A percentile compares a stretch with the other conserved stretches of the same genome.
Evolutionary conservation across 2,888 invertebrate species (phyloP).

Genomic region (Odontothrips loti): DNA sequence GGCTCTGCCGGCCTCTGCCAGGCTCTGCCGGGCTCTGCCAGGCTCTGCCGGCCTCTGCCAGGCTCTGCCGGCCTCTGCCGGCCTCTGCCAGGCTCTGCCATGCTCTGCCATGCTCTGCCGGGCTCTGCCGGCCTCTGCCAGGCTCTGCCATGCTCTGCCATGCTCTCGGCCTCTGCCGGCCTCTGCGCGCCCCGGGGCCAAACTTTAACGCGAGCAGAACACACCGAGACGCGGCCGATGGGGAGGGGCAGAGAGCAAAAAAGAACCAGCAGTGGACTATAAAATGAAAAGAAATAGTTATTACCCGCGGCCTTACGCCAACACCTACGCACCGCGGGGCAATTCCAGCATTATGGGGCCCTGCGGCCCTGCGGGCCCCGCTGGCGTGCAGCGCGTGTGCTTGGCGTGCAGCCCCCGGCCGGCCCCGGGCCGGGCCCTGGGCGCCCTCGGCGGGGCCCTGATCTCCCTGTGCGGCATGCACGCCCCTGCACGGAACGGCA

Average conservation of each 20-base stretch:
- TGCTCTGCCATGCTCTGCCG: too few relatives aligned
- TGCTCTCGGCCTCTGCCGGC: too few relatives aligned
- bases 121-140: too few relatives aligned
- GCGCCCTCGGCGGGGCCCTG: neutral
- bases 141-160: too few relatives aligned
- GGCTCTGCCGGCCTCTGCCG: too few relatives aligned
- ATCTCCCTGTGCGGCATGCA: neutral
- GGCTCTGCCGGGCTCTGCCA: too few relatives aligned
- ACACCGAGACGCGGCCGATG: neutral
- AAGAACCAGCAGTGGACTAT: neutral
- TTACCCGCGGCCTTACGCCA: neutral
- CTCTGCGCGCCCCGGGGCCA: too few relatives aligned
- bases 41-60: too few relatives aligned
- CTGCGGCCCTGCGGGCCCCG: neutral
- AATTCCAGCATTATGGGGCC: conserved; percentile 3
- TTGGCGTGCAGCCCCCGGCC: neutral
- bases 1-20: too few relatives aligned
- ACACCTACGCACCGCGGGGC: conserved; percentile 21
- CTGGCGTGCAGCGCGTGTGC: too few relatives aligned
- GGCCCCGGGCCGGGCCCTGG: neutral
- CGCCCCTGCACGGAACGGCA: conserved; percentile 6
- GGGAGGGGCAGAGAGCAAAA: neutral
- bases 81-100: too few relatives aligned
- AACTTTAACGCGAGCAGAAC: too few relatives aligned
- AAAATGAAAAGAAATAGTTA: neutral